Percentiles rank a stretch among this genome's conserved stretches.
Evolutionary conservation across 2,113 vertebrate genomes (phyloP).

Genomic region (Struthidea cinerea): DNA sequence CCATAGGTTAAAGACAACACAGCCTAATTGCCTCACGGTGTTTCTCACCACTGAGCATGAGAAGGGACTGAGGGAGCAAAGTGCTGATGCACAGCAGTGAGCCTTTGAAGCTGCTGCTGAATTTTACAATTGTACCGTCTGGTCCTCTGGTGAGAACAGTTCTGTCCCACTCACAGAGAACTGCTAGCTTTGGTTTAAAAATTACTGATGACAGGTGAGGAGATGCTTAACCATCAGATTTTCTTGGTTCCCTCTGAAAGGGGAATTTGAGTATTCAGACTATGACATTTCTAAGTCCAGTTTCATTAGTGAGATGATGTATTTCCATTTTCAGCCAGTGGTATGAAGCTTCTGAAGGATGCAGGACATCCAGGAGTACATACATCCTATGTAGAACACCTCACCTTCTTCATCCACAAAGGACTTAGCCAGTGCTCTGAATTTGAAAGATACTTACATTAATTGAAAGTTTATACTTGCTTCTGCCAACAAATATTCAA

Average conservation of each 20-base stretch:
- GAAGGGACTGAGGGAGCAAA: neutral
- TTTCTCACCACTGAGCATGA: neutral
- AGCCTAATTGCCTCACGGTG: neutral
- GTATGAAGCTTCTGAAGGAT: neutral
- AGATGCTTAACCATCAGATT: neutral
- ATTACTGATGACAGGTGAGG: neutral
- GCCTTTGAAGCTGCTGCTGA: neutral
- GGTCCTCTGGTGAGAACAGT: neutral
- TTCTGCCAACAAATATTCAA: neutral
- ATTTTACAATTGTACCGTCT: neutral
- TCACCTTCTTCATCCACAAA: neutral
- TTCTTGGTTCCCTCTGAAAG: neutral
- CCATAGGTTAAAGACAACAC: neutral
- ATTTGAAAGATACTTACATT: neutral
- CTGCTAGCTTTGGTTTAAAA: neutral
- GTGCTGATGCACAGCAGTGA: neutral
- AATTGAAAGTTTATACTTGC: neutral
- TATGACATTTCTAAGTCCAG: neutral
- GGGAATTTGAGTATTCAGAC: neutral
- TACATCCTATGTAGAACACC: neutral
- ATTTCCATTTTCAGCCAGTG: neutral
- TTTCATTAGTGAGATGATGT: neutral
- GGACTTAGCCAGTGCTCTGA: neutral
- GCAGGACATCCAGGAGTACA: neutral
- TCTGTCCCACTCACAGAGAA: neutral